These are phyloP conservation scores for Cuniculus paca DNA, from an alignment of 2,797 vertebrate species.

Conservation along the genomic window DNA sequence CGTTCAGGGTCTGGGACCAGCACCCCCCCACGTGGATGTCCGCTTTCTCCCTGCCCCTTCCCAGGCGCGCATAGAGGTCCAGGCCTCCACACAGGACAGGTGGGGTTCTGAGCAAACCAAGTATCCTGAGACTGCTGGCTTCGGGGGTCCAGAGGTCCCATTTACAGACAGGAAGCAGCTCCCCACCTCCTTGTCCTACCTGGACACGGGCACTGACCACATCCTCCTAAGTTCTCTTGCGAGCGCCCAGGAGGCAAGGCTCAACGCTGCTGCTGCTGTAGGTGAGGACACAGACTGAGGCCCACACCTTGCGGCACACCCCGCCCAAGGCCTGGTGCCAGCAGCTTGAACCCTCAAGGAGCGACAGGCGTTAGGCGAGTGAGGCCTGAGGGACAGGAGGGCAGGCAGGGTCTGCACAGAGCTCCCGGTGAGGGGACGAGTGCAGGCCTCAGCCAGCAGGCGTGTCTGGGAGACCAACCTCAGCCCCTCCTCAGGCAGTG, in stretches of 20 bases:
- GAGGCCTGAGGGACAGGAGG: neutral
- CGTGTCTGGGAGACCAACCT: neutral
- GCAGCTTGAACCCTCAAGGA: neutral
- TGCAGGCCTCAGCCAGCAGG: neutral
- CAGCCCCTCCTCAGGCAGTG: neutral
- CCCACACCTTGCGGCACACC: neutral
- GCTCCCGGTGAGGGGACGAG: neutral
- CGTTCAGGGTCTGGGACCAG: neutral
- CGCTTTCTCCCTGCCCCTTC: neutral
- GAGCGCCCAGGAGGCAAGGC: neutral
- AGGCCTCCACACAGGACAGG: neutral
- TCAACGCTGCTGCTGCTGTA: rapidly evolving
- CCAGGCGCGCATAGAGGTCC: neutral
- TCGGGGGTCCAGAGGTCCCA: neutral
- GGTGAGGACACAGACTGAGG: neutral
- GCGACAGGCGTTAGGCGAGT: neutral
- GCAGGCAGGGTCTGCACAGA: too few relatives aligned
- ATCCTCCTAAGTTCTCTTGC: neutral
- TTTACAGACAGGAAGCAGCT: too few relatives aligned
- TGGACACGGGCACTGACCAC: neutral
- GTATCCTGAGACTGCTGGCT: rapidly evolving
- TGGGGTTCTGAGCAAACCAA: neutral
- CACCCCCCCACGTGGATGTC: rapidly evolving
- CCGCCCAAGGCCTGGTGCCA: neutral
- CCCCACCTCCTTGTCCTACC: neutral